These are phyloP conservation scores for Magallana angulata DNA, from an alignment of 1,140 invertebrate species.

Conservation along the genomic window DNA sequence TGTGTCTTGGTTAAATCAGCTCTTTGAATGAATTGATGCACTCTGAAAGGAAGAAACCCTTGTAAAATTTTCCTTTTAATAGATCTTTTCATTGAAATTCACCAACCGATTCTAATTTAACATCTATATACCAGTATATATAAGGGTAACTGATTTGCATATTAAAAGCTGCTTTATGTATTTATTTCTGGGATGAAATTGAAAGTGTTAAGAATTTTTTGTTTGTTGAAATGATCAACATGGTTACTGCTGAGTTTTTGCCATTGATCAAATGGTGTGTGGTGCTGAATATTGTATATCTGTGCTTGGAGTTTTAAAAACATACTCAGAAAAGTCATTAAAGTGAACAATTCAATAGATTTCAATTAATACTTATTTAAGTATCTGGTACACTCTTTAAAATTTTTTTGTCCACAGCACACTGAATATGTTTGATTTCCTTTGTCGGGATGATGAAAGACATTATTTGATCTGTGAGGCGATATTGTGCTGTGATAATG, in stretches of 20 bases:
- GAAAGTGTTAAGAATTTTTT: conserved; percentile 18
- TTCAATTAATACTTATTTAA: conserved; percentile 23
- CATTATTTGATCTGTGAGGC: not conserved
- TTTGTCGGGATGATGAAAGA: conserved; percentile 11
- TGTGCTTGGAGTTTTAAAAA: conserved; percentile 10
- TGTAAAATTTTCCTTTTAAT: conserved; percentile 28
- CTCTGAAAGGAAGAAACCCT: not conserved
- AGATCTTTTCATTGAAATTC: conserved; percentile 1
- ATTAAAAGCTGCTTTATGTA: not conserved
- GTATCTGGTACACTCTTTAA: not conserved
- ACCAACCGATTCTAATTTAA: not conserved
- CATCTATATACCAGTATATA: not conserved
- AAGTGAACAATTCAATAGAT: conserved; percentile 15
- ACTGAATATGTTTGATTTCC: conserved; percentile 11
- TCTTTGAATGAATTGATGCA: not conserved
- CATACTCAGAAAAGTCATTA: conserved; percentile 12
- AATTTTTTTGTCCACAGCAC: not conserved
- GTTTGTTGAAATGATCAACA: conserved; percentile 4
- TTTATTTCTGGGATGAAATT: not conserved
- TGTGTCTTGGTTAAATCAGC: not conserved
- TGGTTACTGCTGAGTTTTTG: not conserved
- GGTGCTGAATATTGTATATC: not conserved
- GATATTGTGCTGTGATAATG: not conserved
- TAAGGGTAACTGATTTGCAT: conserved; percentile 1
- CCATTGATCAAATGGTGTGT: not conserved